Percentiles rank a stretch among this genome's conserved stretches.
Evolutionary conservation across 2,113 vertebrate genomes (phyloP).

Genomic region (Steatornis caripensis): DNA sequence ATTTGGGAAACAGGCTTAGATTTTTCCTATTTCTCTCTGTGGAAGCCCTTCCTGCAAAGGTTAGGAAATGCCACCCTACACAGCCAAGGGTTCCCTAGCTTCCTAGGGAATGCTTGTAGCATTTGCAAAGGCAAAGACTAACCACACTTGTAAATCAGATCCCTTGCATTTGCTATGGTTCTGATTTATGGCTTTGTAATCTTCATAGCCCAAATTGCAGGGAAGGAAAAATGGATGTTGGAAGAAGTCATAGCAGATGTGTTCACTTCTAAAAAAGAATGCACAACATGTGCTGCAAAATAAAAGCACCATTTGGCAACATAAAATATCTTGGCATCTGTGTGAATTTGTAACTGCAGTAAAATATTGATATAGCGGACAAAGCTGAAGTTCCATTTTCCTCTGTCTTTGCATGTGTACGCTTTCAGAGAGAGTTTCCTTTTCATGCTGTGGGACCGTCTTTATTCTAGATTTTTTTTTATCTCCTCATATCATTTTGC

Average conservation of each 20-base stretch:
- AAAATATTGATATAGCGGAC: slow-evolving; percentile 77
- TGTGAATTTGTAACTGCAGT: slow-evolving; percentile 71
- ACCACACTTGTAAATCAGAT: slow-evolving; percentile 53
- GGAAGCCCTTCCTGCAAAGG: neutral
- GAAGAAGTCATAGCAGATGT: slow-evolving; percentile 77
- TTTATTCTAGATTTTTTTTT: neutral
- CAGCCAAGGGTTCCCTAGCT: neutral
- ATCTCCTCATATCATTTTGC: neutral
- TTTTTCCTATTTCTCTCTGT: neutral
- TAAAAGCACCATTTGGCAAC: slow-evolving; percentile 78
- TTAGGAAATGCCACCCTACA: neutral
- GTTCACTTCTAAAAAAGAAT: slow-evolving; percentile 76
- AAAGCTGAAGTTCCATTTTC: slow-evolving; percentile 63
- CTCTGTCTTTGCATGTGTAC: slow-evolving; percentile 30
- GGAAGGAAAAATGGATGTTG: slow-evolving; percentile 60
- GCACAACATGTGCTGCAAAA: slow-evolving; percentile 75
- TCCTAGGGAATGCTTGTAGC: neutral
- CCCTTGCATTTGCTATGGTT: neutral
- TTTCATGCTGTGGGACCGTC: neutral
- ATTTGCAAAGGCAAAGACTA: slow-evolving; percentile 34
- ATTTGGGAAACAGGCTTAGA: neutral
- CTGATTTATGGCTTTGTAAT: slow-evolving; percentile 68
- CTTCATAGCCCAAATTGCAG: slow-evolving; percentile 57
- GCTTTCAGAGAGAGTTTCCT: slow-evolving; percentile 34
- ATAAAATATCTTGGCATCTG: slow-evolving; percentile 80